Evolutionary conservation across 2,113 vertebrate species (phyloP).

Genomic region (Microcebus jonahi): DNA sequence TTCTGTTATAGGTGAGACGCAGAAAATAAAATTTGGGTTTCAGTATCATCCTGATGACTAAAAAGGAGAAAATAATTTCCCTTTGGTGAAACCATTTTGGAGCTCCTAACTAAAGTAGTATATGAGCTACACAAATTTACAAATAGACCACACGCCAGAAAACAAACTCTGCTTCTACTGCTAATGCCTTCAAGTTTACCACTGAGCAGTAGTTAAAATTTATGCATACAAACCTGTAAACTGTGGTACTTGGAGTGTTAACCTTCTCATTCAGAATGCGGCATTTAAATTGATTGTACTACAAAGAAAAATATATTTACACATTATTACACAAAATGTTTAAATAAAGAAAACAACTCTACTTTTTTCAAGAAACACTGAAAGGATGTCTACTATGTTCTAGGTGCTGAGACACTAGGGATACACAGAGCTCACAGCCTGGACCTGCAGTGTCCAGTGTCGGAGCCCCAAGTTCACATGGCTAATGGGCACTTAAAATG

Average conservation of each 20-base stretch:
- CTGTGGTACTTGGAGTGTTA: constrained; percentile 85
- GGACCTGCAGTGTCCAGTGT: fast-evolving
- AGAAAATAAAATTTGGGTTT: background rate
- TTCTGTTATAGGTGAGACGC: background rate
- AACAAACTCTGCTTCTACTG: background rate
- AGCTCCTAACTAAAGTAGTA: background rate
- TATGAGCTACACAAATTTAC: background rate
- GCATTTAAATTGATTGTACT: constrained; percentile 90
- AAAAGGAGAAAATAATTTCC: background rate
- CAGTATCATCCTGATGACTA: background rate
- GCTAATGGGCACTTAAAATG: no score
- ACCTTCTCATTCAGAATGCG: constrained; percentile 89
- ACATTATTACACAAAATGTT: background rate
- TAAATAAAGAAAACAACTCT: background rate
- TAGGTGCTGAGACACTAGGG: background rate
- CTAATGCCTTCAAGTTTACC: background rate
- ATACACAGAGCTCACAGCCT: background rate
- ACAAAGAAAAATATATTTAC: constrained; percentile 21
- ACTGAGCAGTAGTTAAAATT: background rate
- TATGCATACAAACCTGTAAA: constrained; percentile 85
- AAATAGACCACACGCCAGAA: background rate
- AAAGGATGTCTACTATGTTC: no score
- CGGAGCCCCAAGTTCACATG: fast-evolving
- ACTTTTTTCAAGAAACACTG: background rate
- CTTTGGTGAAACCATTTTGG: background rate